Base-by-base conservation (phyloP, 2,113 vertebrate genomes). In the Psittacus erithacus region DNA sequence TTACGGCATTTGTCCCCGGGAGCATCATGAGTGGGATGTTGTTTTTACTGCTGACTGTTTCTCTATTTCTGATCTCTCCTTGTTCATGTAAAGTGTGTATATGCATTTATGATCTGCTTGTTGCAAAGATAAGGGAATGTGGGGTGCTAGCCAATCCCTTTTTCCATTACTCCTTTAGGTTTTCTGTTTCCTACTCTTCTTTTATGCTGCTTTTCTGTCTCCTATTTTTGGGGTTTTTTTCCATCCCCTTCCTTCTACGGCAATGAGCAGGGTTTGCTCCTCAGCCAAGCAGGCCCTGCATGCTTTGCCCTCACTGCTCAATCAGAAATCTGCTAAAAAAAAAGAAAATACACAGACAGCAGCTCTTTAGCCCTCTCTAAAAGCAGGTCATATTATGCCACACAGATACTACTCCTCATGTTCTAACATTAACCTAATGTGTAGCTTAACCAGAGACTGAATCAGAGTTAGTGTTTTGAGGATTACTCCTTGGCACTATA, bases 91-190 rank as follows among this genome's bases (percentile, higher is more conserved):
- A 94, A 90, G 46, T 41, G 24, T 9, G 3, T 64, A 50, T 24
- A 41, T 57, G 55, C 83, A 43, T 86, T 90, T 94, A 68, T 64
- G 35, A 93, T 39, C 33, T 57, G 22, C 62, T 65, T 68, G 43
- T 71, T 78, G 55, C 50, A 93, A 88, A 96, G 68, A 88, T 86
- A 83, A 86, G 88, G 31, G 71, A 92, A 88, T 86, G 64, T 31
- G 11, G 59, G 43, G 35, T 64, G n/a, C 64, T 78, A 29, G 59
- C 20, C 59, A 77, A 28, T 60, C 13, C 27, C 6, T 19, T 88
- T 92, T 93, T 90, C 71, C 79, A 28, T 83, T 94, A 74, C n/a
- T 80, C 10, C 31, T 90, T 92, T 43, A 33, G 0, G 1, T 50
- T 78, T 79, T 68, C n/a, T 73, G 3, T 86, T 89, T 86, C 41